These are phyloP conservation scores for Cherax quadricarinatus DNA, from an alignment of 1,140 invertebrate species.

Conservation along the genomic window DNA sequence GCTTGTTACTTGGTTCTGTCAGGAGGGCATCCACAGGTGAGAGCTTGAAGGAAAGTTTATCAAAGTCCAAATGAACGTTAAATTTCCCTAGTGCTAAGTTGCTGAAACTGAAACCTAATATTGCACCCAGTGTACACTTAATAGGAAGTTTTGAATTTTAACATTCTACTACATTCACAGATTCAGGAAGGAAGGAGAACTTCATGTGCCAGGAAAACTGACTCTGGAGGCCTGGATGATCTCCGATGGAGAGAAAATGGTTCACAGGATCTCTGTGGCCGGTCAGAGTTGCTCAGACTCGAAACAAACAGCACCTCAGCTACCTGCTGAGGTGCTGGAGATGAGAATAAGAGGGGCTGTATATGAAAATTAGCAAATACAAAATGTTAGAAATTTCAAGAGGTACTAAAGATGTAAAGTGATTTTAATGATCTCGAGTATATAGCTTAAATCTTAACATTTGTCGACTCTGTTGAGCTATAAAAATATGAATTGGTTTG, in stretches of 20 bases:
- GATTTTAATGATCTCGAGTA: too few species aligned
- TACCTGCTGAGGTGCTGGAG: background rate
- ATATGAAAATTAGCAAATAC: too few species aligned
- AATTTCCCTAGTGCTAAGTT: too few species aligned
- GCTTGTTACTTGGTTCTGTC: slow-evolving; percentile 11
- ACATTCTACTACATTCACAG: background rate
- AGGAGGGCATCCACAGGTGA: slow-evolving; percentile 8
- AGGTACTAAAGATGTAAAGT: too few species aligned
- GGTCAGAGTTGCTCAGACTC: slow-evolving; percentile 6
- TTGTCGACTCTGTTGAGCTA: too few species aligned
- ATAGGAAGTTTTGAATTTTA: background rate
- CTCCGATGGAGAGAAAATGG: background rate
- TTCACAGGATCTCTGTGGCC: slow-evolving; percentile 3
- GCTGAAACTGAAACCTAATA: too few species aligned
- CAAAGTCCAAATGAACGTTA: too few species aligned
- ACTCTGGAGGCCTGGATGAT: slow-evolving; percentile 22
- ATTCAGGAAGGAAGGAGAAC: slow-evolving; percentile 22
- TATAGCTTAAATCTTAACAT: too few species aligned
- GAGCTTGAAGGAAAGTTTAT: background rate
- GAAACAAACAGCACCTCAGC: background rate
- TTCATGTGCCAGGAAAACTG: background rate
- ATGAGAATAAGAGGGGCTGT: background rate
- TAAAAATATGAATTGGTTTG: too few species aligned
- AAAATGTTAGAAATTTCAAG: too few species aligned
- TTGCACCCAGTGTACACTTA: too few species aligned